phyloP scores from a whole-genome alignment of 2,888 invertebrate genomes.

The Aphidius colemani region DNA sequence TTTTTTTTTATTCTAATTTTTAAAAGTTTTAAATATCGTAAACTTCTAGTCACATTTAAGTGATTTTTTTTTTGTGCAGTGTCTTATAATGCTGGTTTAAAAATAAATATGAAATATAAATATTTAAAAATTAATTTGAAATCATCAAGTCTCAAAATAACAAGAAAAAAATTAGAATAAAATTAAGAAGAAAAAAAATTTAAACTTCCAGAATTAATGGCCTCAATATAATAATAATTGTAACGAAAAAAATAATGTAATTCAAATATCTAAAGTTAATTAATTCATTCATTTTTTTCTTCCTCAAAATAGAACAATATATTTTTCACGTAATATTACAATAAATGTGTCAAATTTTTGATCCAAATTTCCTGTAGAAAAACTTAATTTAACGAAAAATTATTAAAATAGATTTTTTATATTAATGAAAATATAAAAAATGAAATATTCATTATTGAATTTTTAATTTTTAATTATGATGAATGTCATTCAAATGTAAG shows the following conservation, averaged over 20 bases:
- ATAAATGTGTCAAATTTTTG: conserved; percentile 26
- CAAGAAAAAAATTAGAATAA: background rate
- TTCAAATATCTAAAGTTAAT: conserved; percentile 6
- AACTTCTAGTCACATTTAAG: too few relatives aligned
- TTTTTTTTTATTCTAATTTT: too few relatives aligned
- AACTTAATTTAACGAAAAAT: too few relatives aligned
- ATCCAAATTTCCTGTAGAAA: conserved; percentile 5
- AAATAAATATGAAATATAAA: too few relatives aligned
- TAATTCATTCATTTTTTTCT: conserved; percentile 9
- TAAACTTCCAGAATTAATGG: conserved; percentile 14
- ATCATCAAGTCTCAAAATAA: background rate
- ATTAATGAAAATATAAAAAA: background rate
- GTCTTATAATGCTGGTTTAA: too few relatives aligned
- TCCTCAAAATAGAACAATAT: conserved; percentile 26
- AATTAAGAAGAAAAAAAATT: background rate
- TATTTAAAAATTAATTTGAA: too few relatives aligned
- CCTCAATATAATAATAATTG: conserved; percentile 18
- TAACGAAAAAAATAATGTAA: conserved; percentile 8
- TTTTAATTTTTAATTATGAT: conserved; percentile 4
- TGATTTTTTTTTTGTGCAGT: too few relatives aligned
- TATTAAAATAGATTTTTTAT: too few relatives aligned
- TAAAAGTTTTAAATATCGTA: too few relatives aligned
- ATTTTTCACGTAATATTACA: conserved; percentile 29
- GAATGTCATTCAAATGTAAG: conserved; percentile 5
- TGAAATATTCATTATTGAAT: conserved; percentile 1